Conservation (phyloP, 2,113 vertebrate species). For the Onychorhynchus coronatus region DNA sequence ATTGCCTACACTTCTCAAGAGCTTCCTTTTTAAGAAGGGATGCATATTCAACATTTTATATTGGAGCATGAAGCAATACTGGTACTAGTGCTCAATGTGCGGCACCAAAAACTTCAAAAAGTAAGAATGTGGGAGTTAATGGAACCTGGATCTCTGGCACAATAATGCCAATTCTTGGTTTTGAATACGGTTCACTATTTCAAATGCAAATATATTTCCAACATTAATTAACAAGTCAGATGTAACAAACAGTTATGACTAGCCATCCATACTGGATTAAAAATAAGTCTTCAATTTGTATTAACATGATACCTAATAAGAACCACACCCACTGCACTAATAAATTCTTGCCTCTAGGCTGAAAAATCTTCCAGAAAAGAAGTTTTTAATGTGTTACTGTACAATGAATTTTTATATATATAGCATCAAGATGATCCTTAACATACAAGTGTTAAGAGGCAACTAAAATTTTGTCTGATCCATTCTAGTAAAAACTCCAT, state of each 20-base stretch:
- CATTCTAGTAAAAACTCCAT: neutral
- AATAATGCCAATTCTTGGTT: neutral
- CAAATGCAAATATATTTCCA: neutral
- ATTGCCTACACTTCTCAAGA: neutral
- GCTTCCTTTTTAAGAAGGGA: neutral
- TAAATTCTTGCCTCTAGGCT: neutral
- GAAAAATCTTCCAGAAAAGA: neutral
- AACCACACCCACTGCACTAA: neutral
- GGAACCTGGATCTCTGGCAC: neutral
- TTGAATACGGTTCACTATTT: neutral
- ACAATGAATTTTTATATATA: neutral
- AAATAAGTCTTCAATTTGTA: neutral
- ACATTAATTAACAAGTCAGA: neutral
- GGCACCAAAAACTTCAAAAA: neutral
- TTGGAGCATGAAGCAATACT: neutral
- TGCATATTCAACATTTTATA: neutral
- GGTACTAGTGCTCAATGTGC: neutral
- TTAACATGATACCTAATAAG: neutral
- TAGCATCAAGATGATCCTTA: neutral
- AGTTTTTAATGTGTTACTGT: neutral
- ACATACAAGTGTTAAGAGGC: neutral
- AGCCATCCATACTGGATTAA: neutral
- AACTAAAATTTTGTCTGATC: neutral
- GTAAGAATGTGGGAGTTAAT: neutral
- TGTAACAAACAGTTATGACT: neutral